Base-by-base conservation (phyloP, 2,113 vertebrate species). In the Ibidorhyncha struthersii region DNA sequence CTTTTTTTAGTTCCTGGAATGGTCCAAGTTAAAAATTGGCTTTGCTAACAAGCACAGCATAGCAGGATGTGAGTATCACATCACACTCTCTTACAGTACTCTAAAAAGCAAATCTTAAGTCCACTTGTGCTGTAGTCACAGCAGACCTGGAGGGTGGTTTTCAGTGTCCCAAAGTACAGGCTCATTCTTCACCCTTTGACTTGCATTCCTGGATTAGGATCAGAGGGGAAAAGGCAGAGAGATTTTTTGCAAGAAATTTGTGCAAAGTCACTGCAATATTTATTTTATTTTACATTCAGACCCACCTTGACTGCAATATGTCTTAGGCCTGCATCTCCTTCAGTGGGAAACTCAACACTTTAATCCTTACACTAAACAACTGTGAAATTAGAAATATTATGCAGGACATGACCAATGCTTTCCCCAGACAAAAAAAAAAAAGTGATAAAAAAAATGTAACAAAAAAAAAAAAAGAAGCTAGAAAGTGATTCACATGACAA, bases 81-180 rank as follows among this genome's bases (percentile, higher is more conserved):
- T 27, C 66, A 3, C 47, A 3, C 23, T 17, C 10, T 4, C 43
- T 23, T 8, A 14, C 0, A 0, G 41, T 14, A 41, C 34, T 77
- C 26, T 12, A 25, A 38, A 73, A 38, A 59, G 5, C 29, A 56
- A n/a, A 41, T 29, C 29, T 36, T 40, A 26, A 53, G 14, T 3
- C 30, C 29, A 3, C 15, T 36, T 10, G 7, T 43, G 41, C 70
- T 23, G 25, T 2, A 21, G 29, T 20, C 22, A 25, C 50, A 74
- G 36, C 66, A 62, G 53, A 52, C 7, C 21, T 30, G 30, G 30
- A 9, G 11, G 7, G 13, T 15, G 11, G 10, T 19, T 90, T 69
- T 20, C 15, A 34, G 10, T 15, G 19, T 12, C 36, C 62, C 5
- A 1, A 52, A 65, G 26, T 10, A 56, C 23, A 17, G 40, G 9